Conservation (phyloP, 2,797 vertebrate genomes). For the Sus cebifrons region DNA sequence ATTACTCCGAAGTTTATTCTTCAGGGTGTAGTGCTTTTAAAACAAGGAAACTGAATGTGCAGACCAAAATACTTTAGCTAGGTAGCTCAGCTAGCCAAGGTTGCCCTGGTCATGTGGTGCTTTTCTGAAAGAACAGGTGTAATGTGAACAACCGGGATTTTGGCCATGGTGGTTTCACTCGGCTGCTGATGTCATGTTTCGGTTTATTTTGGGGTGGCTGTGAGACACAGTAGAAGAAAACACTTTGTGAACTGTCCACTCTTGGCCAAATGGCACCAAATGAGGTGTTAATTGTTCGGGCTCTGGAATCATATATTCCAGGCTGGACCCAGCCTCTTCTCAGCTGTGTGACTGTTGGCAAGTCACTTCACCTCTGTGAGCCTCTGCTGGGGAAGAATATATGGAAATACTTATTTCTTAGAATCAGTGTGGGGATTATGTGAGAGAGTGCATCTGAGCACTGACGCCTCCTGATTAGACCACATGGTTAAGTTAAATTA, state of each 20-base stretch:
- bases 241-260: neutral
- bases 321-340: neutral
- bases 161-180: neutral
- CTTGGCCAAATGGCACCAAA: neutral
- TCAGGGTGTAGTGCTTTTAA: slow-evolving; percentile 45
- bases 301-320: neutral
- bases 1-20: slow-evolving; percentile 36
- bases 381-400: neutral
- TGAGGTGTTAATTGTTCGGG: neutral
- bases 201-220: neutral
- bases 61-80: neutral
- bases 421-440: neutral
- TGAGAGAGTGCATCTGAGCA: neutral
- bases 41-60: slow-evolving; percentile 54
- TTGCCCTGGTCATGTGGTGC: neutral
- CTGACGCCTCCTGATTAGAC: too few species aligned
- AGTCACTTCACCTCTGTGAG: neutral
- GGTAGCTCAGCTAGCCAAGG: neutral
- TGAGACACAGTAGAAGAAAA: neutral
- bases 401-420: fast-evolving
- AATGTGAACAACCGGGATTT: fast-evolving
- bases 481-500: too few species aligned
- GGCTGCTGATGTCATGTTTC: neutral
- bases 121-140: neutral
- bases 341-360: neutral